These are phyloP conservation scores for Serinus canaria DNA, from an alignment of 2,113 vertebrate genomes.

Conservation along the genomic window DNA sequence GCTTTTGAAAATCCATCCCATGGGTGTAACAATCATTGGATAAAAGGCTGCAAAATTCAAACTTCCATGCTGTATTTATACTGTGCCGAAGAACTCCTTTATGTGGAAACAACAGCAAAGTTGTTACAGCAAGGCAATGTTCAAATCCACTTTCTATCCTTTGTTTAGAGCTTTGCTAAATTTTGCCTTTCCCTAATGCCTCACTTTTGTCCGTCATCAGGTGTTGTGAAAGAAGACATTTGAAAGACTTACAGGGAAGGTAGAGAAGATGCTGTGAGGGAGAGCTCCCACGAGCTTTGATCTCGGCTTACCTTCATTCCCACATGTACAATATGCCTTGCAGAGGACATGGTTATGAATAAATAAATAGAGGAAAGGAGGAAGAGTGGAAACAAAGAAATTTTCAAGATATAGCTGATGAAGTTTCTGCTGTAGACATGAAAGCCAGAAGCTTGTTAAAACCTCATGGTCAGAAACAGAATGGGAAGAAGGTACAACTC, in stretches of 20 bases:
- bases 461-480: background rate
- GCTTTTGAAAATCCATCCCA: background rate
- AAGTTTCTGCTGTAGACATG: constrained; percentile 13
- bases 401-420: background rate
- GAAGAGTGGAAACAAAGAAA: background rate
- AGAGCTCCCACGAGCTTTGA: constrained; percentile 37
- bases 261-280: background rate
- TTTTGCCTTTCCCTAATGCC: background rate
- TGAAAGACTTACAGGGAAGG: background rate
- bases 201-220: background rate
- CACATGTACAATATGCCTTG: background rate
- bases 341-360: constrained; percentile 51
- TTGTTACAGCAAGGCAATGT: background rate
- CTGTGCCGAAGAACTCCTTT: background rate
- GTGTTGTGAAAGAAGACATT: background rate
- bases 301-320: constrained; percentile 50
- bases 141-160: background rate
- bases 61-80: background rate
- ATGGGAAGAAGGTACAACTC: background rate
- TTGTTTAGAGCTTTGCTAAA: background rate
- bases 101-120: background rate
- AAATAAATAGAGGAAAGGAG: constrained; percentile 46
- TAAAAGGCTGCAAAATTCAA: background rate
- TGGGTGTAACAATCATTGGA: background rate
- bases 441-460: constrained; percentile 35